phyloP scores from a whole-genome alignment of 2,888 invertebrate genomes.

The Nebria brevicollis region DNA sequence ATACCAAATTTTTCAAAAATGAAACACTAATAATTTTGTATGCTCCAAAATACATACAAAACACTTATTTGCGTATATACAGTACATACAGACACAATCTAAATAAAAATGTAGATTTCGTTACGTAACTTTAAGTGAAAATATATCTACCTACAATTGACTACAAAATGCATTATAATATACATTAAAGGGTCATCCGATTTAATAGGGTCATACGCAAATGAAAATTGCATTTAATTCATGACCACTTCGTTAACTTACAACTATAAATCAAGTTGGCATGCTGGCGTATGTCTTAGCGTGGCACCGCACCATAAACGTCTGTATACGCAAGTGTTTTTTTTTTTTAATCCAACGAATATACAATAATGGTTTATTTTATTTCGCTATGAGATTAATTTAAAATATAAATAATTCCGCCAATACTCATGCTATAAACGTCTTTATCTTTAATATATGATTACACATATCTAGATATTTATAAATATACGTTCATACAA shows the following conservation, averaged over 20 bases:
- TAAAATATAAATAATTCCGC: background rate
- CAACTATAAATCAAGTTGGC: conserved; percentile 12
- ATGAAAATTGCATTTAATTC: conserved; percentile 5
- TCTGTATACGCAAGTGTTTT: background rate
- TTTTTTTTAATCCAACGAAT: background rate
- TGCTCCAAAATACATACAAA: too few species aligned
- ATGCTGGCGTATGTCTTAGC: background rate
- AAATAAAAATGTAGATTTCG: too few species aligned
- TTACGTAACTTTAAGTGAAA: too few species aligned
- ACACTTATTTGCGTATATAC: too few species aligned
- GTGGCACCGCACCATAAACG: conserved; percentile 1
- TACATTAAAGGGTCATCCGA: background rate
- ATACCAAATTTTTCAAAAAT: too few species aligned
- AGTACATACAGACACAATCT: too few species aligned
- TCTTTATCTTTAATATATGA: background rate
- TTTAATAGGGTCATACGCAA: conserved; percentile 2
- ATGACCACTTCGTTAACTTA: conserved; percentile 13
- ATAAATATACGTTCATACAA: background rate
- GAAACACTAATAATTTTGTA: too few species aligned
- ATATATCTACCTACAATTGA: too few species aligned
- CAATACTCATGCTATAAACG: background rate
- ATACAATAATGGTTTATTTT: background rate
- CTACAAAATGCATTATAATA: background rate
- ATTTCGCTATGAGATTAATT: background rate
- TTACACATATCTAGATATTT: background rate